phyloP scores from a whole-genome alignment of 2,797 vertebrate genomes.

The Danio tinwini region DNA sequence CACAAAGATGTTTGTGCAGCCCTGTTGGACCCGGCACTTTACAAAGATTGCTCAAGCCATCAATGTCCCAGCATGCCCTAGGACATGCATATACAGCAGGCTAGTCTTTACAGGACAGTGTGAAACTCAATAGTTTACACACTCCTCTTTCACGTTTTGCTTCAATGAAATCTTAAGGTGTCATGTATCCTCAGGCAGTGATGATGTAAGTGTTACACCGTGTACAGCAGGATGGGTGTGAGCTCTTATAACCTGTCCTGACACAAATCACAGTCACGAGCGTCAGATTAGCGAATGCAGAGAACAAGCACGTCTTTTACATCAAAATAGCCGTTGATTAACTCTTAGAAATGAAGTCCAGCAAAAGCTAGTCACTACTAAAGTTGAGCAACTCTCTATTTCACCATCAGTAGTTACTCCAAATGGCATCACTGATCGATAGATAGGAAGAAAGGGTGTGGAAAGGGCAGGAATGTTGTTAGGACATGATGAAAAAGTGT shows the following conservation, averaged over 20 bases:
- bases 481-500: constrained; percentile 5
- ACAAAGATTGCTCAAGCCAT: neutral
- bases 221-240: neutral
- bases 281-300: neutral
- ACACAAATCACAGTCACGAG: neutral
- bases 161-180: neutral
- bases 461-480: constrained; percentile 3
- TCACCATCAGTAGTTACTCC: neutral
- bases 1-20: too few relatives aligned
- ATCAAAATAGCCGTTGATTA: neutral
- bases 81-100: neutral
- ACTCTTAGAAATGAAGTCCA: neutral
- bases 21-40: too few relatives aligned
- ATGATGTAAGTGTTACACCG: neutral
- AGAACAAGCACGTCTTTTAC: neutral
- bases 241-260: constrained; percentile 5
- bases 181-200: neutral
- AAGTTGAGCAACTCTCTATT: neutral
- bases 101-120: constrained; percentile 2
- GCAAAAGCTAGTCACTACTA: neutral
- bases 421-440: neutral
- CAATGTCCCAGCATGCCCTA: neutral
- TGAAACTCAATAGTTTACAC: neutral
- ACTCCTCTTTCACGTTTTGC: neutral
- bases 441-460: neutral